Evolutionary conservation across 2,113 vertebrate species (phyloP), one percentile per base, ranked within the genome.

Genomic region (Anseranas semipalmata): DNA sequence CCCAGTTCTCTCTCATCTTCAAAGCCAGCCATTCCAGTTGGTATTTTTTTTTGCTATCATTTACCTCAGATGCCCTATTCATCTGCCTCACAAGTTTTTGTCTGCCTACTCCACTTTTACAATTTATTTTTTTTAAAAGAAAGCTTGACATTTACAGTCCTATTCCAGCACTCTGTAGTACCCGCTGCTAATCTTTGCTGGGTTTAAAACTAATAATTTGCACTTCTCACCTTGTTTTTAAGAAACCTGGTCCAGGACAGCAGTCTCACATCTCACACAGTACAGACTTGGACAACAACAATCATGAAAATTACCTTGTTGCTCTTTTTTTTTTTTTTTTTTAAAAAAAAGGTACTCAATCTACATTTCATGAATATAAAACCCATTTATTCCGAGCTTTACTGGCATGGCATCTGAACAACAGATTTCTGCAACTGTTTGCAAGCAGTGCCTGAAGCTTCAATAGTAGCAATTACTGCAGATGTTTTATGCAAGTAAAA

Each of bases 371-470:
- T 30, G 28, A 71, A 15, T 4, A 72, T 2, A 5, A 71, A 90
- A 28, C 21, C 17, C 48, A 15, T 55, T 66, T 59, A 60, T 66
- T 66, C 72, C 19, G 30, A 88, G 33, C 37, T 77, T 72, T 46
- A 21, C 33, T 0, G 0, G 52, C 24, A 3, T 0, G 4, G 15
- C 33, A n/a, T 8, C 37, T 43, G 33, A 87, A 35, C n/a, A 79
- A 25, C 19, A 13, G 20, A 86, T 62, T 63, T 32, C 0, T 0
- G 60, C 12, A 89, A 13, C 8, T 2, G 14, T 37, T 76, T 52
- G 30, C 27, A 60, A 84, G 52, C 4, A 32, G 5, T 60, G 35
- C 50, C 77, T 74, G 35, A 65, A 78, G 48, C 15, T 75, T 76
- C 12, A 24, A 55, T 10, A 41, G 10, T 13, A 33, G 16, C 45